Evolutionary conservation across 2,113 vertebrate genomes (phyloP), one percentile per base, ranked within the genome.

Genomic region (Saguinus midas): DNA sequence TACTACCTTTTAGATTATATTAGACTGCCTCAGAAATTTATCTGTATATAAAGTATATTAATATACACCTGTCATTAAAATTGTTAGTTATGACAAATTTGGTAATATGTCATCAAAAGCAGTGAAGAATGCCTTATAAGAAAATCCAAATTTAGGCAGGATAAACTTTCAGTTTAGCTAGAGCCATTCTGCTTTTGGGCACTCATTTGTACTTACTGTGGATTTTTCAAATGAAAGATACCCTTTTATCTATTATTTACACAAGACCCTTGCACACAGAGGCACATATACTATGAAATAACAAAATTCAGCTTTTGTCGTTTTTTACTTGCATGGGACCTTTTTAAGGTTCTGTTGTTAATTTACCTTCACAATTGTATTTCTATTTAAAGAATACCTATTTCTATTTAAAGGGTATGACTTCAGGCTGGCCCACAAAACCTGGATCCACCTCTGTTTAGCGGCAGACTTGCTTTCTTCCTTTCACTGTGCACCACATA

Each of bases 401-500:
- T 43, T 43, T 43, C 43, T 43, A 43, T 43, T 14, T 4, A 52
- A 84, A 76, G 58, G 21, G 11, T 57, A 9, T 16, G 25, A 93
- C 2, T 61, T 95, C 16, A 90, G 68, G 27, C 61, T 68, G 16
- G 32, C 17, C 50, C 4, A 20, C 48, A 86, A 90, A 81, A 78
- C 40, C 21, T 55, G 0, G 12, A 3, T 48, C 25, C 2, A 6
- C 6, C 1, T 72, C 45, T 93, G 76, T 40, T 75, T 29, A 7
- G 20, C 1, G n/a, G 25, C 7, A 68, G 8, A 11, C 4, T 25
- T 32, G 12, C 5, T 55, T 52, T 79, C 4, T 58, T 18, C n/a
- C 52, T 88, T 32, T 27, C 61, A 17, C 27, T 40, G 40, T 14
- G 0, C 1, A 8, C 18, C 1, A 1, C 43, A 21, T 55, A 1